Conservation (phyloP, 64 coral and sea anemone genomes). For the Montipora foliosa region DNA sequence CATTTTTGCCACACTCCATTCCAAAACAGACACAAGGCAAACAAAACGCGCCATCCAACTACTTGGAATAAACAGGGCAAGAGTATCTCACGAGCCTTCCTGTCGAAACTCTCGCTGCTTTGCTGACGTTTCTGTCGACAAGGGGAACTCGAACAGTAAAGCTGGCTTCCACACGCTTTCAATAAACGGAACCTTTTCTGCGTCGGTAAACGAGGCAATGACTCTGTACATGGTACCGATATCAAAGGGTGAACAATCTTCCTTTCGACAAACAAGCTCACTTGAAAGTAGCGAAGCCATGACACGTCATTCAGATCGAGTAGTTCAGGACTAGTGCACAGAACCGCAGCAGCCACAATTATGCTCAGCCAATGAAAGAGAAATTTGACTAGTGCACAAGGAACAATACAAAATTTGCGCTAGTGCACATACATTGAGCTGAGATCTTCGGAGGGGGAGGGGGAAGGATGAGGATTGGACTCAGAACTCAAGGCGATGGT, state of each 20-base stretch:
- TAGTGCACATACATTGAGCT: conserved; percentile 21
- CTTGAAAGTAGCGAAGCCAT: too few species aligned
- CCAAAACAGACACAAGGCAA: too few species aligned
- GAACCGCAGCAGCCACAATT: conserved; percentile 41
- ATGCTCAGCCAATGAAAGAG: conserved; percentile 46
- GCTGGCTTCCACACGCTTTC: conserved; percentile 37
- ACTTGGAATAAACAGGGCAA: conserved; percentile 9
- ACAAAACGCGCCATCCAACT: too few species aligned
- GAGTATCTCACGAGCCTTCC: conserved; percentile 32
- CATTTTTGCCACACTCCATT: too few species aligned
- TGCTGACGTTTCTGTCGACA: conserved; percentile 23
- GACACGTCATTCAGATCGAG: conserved; percentile 23
- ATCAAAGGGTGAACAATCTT: conserved; percentile 48
- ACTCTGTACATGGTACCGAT: conserved; percentile 22
- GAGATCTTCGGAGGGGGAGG: not conserved
- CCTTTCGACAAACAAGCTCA: not conserved
- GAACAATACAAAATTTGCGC: conserved; percentile 42
- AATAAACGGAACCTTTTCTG: not conserved
- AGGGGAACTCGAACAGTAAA: conserved; percentile 22
- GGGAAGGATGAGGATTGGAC: not conserved
- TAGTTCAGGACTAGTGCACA: conserved; percentile 45
- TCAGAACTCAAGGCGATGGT: not conserved
- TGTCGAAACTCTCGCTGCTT: conserved; percentile 36
- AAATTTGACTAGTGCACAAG: conserved; percentile 44
- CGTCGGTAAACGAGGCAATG: conserved; percentile 31